A percentile compares a stretch with the other conserved stretches of the same genome.
These are phyloP conservation scores for Escarpia spicata DNA, from an alignment of 2,888 invertebrate genomes.

Conservation along the genomic window DNA sequence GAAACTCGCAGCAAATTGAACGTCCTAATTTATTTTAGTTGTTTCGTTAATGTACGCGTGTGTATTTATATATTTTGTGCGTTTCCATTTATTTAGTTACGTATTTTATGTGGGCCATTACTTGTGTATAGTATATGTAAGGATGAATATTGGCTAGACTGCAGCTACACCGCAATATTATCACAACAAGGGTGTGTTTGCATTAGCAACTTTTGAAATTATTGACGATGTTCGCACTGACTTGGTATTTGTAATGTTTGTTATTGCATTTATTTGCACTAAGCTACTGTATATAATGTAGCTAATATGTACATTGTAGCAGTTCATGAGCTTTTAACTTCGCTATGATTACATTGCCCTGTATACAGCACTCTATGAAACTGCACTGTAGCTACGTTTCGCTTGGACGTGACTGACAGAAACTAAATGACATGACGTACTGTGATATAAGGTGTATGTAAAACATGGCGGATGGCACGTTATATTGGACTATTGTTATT, in stretches of 20 bases:
- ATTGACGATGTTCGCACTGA: neutral
- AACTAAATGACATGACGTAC: neutral
- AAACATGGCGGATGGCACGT: neutral
- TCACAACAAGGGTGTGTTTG: neutral
- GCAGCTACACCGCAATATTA: neutral
- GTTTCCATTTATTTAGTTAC: neutral
- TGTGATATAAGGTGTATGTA: neutral
- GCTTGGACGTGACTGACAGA: neutral
- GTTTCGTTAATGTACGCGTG: neutral
- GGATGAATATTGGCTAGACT: too few relatives aligned
- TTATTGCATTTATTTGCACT: too few relatives aligned
- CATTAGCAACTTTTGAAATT: neutral
- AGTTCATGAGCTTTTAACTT: neutral
- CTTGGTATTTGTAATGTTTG: neutral
- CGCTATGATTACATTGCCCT: neutral
- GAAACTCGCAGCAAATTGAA: neutral
- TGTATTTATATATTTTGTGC: neutral
- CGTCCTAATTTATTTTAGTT: neutral
- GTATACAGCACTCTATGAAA: neutral
- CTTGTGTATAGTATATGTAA: neutral
- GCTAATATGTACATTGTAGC: neutral
- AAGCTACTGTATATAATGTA: neutral
- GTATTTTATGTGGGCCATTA: neutral
- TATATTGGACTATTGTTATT: neutral
- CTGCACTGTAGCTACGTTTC: neutral